Evolutionary conservation across 2,113 vertebrate species (phyloP), one percentile per base, ranked within the genome.

Genomic region (Eira barbara): DNA sequence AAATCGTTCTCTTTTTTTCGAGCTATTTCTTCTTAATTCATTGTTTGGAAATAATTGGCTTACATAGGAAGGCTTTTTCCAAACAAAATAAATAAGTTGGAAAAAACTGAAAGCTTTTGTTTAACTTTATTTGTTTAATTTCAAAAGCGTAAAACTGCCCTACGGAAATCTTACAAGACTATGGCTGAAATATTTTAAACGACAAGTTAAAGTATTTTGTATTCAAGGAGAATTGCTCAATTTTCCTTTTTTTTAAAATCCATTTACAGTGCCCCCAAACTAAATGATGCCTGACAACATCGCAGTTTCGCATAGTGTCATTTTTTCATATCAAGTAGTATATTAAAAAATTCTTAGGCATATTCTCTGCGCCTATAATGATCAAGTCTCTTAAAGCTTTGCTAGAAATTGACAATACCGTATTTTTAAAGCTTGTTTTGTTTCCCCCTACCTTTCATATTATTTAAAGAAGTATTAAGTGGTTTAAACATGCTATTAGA

Each of bases 21-120:
- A 99, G 98, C 97, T 97, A 31, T 99, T 99, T 99, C 98, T 98
- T 98, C 99, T 99, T 99, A 99, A 99, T 99, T 99, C 95, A 99
- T 99, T 99, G 98, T 98, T 98, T 99, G 96, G 95, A 99, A 98
- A 98, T 99, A 99, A 99, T 99, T 99, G 98, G 98, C 98, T 99
- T 98, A 98, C 98, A 98, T 98, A 98, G 99, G 98, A 99, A 97
- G 99, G 97, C 98, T 99, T 99, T 99, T 98, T 98, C 97, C 98
- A 98, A 98, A 97, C 39, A 95, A 94, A 81, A 96, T 78, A 96
- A 97, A 80, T 89, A 82, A 86, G 42, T 27, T 95, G 13, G 23
- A 59, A 63, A 78, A 74, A 97, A 29, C 86, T 83, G 55, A 97
- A 95, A 87, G 57, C 76, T 27, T 97, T 92, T 74, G 7, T 90